A percentile compares a stretch with the other conserved stretches of the same genome.
Conservation (phyloP, 1,140 invertebrate genomes). For the Drosophila prosaltans region DNA sequence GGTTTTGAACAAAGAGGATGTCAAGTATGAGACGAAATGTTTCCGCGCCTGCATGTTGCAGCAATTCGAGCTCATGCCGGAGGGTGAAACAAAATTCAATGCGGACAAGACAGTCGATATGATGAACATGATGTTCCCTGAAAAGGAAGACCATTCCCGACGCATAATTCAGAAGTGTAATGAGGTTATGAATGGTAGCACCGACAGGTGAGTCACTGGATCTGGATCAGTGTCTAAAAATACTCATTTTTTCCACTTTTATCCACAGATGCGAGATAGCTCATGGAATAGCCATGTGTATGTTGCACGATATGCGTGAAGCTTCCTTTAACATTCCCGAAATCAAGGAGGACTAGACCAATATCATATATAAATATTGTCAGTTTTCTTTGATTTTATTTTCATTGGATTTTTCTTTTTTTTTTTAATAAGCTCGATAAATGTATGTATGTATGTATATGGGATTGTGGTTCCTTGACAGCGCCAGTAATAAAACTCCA, state of each 20-base stretch:
- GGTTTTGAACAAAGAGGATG: conserved; percentile 57
- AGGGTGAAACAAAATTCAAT: conserved; percentile 30
- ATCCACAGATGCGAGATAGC: conserved; percentile 62
- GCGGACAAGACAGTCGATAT: conserved; percentile 54
- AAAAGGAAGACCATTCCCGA: conserved; percentile 41
- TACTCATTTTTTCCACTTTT: not conserved
- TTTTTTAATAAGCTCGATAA: conserved; percentile 8
- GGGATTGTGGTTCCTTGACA: conserved; percentile 50
- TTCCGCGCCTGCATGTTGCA: conserved; percentile 67
- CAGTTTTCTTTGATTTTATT: conserved; percentile 26
- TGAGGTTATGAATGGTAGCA: conserved; percentile 21
- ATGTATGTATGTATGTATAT: conserved; percentile 15
- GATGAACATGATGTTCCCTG: conserved; percentile 64
- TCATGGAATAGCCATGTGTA: conserved; percentile 67
- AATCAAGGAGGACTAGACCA: conserved; percentile 42
- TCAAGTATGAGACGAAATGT: conserved; percentile 60
- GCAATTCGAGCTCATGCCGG: conserved; percentile 65
- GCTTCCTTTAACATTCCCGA: conserved; percentile 60
- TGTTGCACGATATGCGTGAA: conserved; percentile 58
- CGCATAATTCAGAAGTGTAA: conserved; percentile 51
- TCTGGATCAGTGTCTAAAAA: too few species aligned
- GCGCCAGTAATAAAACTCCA: conserved; percentile 52
- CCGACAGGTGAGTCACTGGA: conserved; percentile 60
- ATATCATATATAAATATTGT: not conserved
- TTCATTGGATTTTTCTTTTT: conserved; percentile 24